Evolutionary conservation across 1,140 invertebrate genomes (phyloP), one percentile per base, ranked within the genome.

Genomic region (Listronotus bonariensis): DNA sequence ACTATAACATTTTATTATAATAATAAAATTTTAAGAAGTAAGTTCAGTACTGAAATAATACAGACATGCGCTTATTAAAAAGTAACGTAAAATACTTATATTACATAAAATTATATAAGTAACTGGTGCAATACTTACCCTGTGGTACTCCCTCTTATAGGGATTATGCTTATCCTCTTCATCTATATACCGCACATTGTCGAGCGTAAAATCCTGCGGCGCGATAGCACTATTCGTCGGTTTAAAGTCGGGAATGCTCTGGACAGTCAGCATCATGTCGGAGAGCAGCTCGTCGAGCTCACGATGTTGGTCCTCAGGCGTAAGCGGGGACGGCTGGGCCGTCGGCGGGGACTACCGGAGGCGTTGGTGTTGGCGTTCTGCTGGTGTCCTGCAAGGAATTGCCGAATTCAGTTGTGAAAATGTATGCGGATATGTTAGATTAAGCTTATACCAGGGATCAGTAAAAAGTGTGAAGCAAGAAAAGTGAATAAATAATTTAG

Each of bases 201-300:
- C 76, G 36, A 77, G 59, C 38, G 69, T 67, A 56, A 74, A 69
- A 18, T 68, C 75, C 31, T 69, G 15, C 67, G 69, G 43, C 67
- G 71, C 68, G 70, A 78, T 79, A 71, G 80, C 77, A 69, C 74
- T 49, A 67, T 69, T 70, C 72, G 68, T 67, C 58, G 82, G 80
- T 69, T 80, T 78, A 34, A 83, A 65, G 73, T 89, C 87, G 53
- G 88, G 88, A 74, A 89, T 87, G 74, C 87, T 88, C 82, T 91
- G 88, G 68, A 92, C 89, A 32, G 91, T 91, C 55, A 89, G 82
- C 80, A 92, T 84, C 89, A 93, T 92, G 76, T 91, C 90, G 71
- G 87, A 86, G 51, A 93, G 84, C 57, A 92, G 82, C 72, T 88
- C 87, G 80, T 90, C 88, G 60, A 90, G 82, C 75, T 88, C 86